Evolutionary conservation across 2,888 invertebrate species (phyloP), one percentile per base, ranked within the genome.

Genomic region (Choreutis nemorana): DNA sequence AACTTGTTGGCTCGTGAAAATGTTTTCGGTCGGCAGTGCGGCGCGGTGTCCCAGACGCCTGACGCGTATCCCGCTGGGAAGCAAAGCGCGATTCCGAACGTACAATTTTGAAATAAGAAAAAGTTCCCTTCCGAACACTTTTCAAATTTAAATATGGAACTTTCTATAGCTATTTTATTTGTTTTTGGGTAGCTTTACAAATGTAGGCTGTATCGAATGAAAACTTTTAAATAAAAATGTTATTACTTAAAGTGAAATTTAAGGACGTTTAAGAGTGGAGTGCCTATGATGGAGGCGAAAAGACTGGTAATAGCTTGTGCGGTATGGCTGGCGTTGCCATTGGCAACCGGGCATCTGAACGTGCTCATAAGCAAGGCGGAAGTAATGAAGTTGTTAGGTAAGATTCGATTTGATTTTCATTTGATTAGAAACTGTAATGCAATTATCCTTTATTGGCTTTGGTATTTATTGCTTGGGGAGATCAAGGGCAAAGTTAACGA

Each of bases 281-380:
- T 61, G 55, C 47, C 43, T 41, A 45, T 44, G 48, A 68, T 75
- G 73, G 66, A 62, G 50, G 50, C 48, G 38, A 64, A 55, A 51
- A 55, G 64, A 50, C 55, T 71, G 44, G 56, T 68, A 49, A 57
- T 71, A 48, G 68, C 62, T 44, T 73, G 71, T 67, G 64, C 63
- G 49, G 57, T 63, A 45, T 68, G 66, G 58, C 59, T 72, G 35
- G 61, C 64, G 67, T 68, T 77, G 67, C 72, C 78, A 48, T 57
- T 75, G 73, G 82, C 83, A 72, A 79, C 83, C 63, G 84, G 85
- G 64, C 87, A 89, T 80, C 83, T 89, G 55, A 87, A 89, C 72
- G 84, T 90, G 55, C 90, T 89, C 72, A 89, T 90, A 78, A 88
- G 87, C 65, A 86, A 87, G 63, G 84, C 85, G 41, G 89, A 90